phyloP scores from a whole-genome alignment of 2,797 vertebrate genomes.

The Rhynchotus rufescens region DNA sequence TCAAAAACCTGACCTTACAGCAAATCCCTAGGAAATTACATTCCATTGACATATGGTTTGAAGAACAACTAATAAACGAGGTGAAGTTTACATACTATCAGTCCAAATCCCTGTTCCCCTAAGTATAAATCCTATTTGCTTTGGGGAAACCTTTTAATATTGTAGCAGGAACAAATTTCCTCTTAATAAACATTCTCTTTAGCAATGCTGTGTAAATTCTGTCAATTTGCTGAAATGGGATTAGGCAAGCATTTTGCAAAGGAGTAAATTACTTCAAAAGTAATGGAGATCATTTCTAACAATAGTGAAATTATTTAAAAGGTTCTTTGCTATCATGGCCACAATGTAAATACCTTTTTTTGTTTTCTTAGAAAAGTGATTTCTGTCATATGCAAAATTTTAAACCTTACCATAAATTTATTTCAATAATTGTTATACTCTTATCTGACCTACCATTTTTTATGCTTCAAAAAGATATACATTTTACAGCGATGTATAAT shows the following conservation, averaged over 20 bases:
- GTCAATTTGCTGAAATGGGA: not conserved
- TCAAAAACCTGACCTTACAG: conserved; percentile 34
- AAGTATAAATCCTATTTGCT: conserved; percentile 5
- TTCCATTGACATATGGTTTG: conserved; percentile 13
- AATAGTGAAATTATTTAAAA: not conserved
- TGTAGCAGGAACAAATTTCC: not conserved
- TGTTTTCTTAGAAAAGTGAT: not conserved
- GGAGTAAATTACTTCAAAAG: not conserved
- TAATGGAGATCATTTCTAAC: not conserved
- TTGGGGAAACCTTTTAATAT: not conserved
- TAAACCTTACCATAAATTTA: not conserved
- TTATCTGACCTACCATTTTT: not conserved
- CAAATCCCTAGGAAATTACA: conserved; percentile 41
- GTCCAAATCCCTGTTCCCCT: not conserved
- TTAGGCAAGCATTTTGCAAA: not conserved
- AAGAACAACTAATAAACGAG: not conserved
- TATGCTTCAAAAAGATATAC: not conserved
- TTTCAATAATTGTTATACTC: not conserved
- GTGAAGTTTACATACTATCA: conserved; percentile 9
- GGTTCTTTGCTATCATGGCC: not conserved
- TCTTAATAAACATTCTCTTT: not conserved
- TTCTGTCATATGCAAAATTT: not conserved
- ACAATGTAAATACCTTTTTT: not conserved
- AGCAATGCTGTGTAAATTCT: not conserved
- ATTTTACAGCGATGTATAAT: not conserved